Evolutionary conservation across 2,888 invertebrate genomes (phyloP).

Genomic region (Drosophila histrio): DNA sequence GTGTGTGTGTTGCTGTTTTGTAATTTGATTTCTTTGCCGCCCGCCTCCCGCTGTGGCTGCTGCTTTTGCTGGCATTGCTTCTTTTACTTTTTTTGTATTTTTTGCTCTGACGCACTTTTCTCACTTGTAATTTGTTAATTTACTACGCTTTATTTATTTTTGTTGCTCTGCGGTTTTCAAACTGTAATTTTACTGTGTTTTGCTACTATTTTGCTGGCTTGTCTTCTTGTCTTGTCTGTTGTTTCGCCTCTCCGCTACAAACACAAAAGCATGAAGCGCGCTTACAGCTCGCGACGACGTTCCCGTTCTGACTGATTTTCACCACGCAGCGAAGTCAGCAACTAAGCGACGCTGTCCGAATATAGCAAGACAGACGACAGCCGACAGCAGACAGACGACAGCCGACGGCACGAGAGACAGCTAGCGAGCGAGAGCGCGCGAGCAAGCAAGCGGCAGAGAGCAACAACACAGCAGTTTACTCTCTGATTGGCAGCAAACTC

Average conservation of each 20-base stretch:
- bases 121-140: constrained; percentile 28
- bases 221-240: constrained; percentile 32
- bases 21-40: constrained; percentile 77
- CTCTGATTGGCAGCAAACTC: constrained; percentile 21
- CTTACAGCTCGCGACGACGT: constrained; percentile 84
- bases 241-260: constrained; percentile 66
- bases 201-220: constrained; percentile 6
- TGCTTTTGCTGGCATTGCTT: constrained; percentile 52
- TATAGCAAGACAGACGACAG: neutral
- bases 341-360: constrained; percentile 21
- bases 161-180: too few relatives aligned
- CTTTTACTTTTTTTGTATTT: neutral
- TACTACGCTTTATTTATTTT: constrained; percentile 7
- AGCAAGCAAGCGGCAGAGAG: constrained; percentile 18
- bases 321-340: constrained; percentile 71
- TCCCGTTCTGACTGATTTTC: constrained; percentile 84
- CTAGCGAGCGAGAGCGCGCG: constrained; percentile 25
- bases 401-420: constrained; percentile 5
- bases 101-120: constrained; percentile 63
- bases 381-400: neutral
- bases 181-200: neutral
- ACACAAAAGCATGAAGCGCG: constrained; percentile 71
- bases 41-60: constrained; percentile 52
- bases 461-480: neutral
- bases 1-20: constrained; percentile 71